Evolutionary conservation across 1,140 invertebrate species (phyloP), one percentile per base, ranked within the genome.

Genomic region (Drosophila ohnishii): DNA sequence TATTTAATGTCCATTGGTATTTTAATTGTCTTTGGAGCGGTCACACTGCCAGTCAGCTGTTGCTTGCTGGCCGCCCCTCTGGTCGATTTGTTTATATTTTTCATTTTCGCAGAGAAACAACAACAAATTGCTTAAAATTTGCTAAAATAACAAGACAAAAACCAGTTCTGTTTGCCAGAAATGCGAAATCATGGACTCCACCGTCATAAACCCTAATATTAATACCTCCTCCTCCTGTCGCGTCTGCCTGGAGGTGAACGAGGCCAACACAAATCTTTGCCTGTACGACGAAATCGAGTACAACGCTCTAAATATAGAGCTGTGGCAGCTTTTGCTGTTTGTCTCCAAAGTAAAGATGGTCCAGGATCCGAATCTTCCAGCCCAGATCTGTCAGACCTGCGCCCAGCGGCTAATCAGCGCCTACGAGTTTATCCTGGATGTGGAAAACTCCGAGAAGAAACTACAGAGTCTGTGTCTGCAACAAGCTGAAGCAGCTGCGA

Each of bases 371-470:
- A 59, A 75, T 53, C 48, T 81, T 32, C 88, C 89, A 2, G 62
- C 55, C 5, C 85, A 74, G 11, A 58, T 90, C 32, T 90, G 89
- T 25, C 74, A 80, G 13, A 61, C 30, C 13, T 90, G 89, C 28
- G 80, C 77, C 0, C 57, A 75, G 3, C 75, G 84, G 0, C 45
- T 90, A 16, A 69, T 90, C 8, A 61, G 58, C 13, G 77, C 89
- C 6, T 90, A 81, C 53, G 89, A 90, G 55, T 90, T 90, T 14
- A 79, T 90, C 5, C 50, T 71, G 2, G 62, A 77, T 8, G 73
- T 84, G 19, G 77, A 89, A 48, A 75, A 53, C 10, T 66, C 89
- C 1, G 75, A 85, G n/a, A 58, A 78, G 28, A 81, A 44, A 10
- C 22, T 85, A 3, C 69, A 67, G n/a, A 62, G 61, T 28, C 34